Evolutionary conservation across 2,113 vertebrate genomes (phyloP).

Genomic region (Tachysurus vachellii): DNA sequence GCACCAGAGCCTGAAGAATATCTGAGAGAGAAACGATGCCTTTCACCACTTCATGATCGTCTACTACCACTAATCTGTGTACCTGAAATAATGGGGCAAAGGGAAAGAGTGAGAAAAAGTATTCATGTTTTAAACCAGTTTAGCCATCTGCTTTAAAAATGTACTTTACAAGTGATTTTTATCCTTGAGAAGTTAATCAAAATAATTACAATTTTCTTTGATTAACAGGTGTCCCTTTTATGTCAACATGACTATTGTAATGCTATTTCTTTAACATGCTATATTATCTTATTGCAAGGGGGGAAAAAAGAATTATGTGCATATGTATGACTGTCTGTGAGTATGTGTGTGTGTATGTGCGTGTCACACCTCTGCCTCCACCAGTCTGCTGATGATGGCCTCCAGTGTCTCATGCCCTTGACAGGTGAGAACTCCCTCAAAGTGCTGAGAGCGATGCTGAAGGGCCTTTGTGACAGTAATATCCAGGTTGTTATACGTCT

Average conservation of each 20-base stretch:
- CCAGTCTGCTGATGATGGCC: slow-evolving; percentile 91
- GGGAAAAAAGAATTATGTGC: too few species aligned
- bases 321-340: too few species aligned
- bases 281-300: background rate
- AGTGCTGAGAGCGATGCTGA: slow-evolving; percentile 94
- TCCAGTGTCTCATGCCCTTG: slow-evolving; percentile 88
- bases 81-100: slow-evolving; percentile 72
- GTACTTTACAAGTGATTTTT: background rate
- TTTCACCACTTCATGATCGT: slow-evolving; percentile 90
- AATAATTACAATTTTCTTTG: too few species aligned
- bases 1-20: slow-evolving; percentile 91
- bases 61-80: slow-evolving; percentile 93
- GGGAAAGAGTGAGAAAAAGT: background rate
- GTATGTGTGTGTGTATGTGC: background rate
- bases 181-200: too few species aligned
- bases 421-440: slow-evolving; percentile 95
- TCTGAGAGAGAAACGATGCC: slow-evolving; percentile 95
- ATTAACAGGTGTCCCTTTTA: too few species aligned
- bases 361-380: slow-evolving; percentile 87
- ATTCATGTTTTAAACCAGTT: background rate
- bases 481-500: slow-evolving; percentile 97
- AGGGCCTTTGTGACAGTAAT: slow-evolving; percentile 94
- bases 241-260: too few species aligned
- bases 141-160: background rate
- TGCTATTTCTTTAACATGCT: background rate